Evolutionary conservation across 2,113 vertebrate species (phyloP).

Genomic region (Bambusicola thoracicus): DNA sequence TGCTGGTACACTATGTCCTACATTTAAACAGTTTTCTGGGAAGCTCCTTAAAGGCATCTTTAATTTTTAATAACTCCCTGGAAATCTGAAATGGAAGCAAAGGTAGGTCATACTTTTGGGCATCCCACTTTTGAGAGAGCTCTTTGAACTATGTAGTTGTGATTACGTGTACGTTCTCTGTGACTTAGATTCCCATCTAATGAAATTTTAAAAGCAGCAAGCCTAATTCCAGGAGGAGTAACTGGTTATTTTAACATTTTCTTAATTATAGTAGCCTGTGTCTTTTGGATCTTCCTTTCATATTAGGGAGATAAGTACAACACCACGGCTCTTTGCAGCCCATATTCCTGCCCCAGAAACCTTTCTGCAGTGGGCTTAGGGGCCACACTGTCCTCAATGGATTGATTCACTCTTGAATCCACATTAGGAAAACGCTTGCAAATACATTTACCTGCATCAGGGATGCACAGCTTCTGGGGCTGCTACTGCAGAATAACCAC

Average conservation of each 20-base stretch:
- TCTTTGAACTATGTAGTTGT: not conserved
- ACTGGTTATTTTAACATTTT: not conserved
- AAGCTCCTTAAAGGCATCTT: constrained; percentile 63
- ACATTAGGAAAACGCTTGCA: rapidly evolving
- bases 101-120: constrained; percentile 12
- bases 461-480: not conserved
- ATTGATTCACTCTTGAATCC: not conserved
- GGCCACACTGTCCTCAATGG: not conserved
- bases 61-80: constrained; percentile 62
- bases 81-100: not conserved
- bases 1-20: constrained; percentile 48
- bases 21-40: constrained; percentile 42
- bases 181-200: not conserved
- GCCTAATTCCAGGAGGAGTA: not conserved
- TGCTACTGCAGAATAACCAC: not conserved
- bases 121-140: not conserved
- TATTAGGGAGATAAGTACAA: rapidly evolving
- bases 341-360: rapidly evolving
- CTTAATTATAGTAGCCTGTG: not conserved
- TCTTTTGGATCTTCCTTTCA: not conserved
- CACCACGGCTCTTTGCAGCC: not conserved
- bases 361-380: not conserved
- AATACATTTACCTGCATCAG: rapidly evolving
- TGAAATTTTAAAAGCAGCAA: not conserved
- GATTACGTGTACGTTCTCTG: not conserved